Conservation (phyloP, 2,888 invertebrate species). For the Frankliniella intonsa region DNA sequence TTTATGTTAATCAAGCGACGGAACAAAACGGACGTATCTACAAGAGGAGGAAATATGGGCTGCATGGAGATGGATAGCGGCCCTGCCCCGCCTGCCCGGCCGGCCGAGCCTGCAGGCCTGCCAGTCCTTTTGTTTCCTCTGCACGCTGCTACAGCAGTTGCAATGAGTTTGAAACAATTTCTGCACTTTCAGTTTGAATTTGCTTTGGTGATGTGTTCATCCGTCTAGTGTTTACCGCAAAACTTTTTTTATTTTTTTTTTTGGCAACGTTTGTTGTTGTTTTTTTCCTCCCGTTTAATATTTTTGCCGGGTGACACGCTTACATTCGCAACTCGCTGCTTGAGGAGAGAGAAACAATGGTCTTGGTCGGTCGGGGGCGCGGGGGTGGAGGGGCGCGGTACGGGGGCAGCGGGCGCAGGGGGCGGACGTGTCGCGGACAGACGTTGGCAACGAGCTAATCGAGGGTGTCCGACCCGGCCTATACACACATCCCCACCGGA, state of each 20-base stretch:
- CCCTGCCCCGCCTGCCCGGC: not conserved
- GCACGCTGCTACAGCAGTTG: too few relatives aligned
- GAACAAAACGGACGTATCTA: slow-evolving; percentile 4
- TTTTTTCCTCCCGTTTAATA: too few relatives aligned
- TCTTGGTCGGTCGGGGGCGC: not conserved
- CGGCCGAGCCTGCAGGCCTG: too few relatives aligned
- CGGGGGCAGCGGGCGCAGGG: not conserved
- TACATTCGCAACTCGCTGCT: too few relatives aligned
- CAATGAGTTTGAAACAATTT: too few relatives aligned
- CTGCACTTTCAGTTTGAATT: too few relatives aligned
- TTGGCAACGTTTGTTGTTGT: too few relatives aligned
- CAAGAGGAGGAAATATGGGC: not conserved
- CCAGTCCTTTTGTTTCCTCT: not conserved
- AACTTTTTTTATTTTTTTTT: too few relatives aligned
- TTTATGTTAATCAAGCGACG: not conserved
- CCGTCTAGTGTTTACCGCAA: too few relatives aligned
- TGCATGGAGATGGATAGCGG: slow-evolving; percentile 5
- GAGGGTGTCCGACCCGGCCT: not conserved
- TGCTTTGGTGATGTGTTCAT: too few relatives aligned
- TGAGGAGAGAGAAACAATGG: not conserved
- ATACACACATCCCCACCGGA: not conserved
- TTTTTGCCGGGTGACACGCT: too few relatives aligned
- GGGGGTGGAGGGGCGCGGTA: too few relatives aligned
- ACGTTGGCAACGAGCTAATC: slow-evolving; percentile 2
- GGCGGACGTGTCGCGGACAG: slow-evolving; percentile 5